A percentile compares a stretch with the other conserved stretches of the same genome.
These are phyloP conservation scores for Ptilorrhoa leucosticta DNA, from an alignment of 2,113 vertebrate species.

Conservation along the genomic window DNA sequence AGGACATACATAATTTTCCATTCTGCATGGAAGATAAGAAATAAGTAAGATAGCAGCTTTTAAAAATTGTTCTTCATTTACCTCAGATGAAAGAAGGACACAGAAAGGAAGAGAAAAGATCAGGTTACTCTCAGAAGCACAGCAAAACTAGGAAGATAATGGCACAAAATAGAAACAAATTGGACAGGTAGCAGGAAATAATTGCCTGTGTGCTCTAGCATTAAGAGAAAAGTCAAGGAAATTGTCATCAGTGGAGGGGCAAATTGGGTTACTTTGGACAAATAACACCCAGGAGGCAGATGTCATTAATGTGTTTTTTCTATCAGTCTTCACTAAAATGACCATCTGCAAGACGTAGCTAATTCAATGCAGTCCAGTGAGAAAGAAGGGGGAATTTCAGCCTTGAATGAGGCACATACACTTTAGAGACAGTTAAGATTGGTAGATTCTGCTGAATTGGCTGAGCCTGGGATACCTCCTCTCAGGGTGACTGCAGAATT, in stretches of 20 bases:
- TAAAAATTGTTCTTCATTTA: neutral
- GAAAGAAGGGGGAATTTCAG: neutral
- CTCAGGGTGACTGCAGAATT: neutral
- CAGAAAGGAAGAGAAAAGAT: neutral
- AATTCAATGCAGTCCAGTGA: neutral
- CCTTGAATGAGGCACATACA: neutral
- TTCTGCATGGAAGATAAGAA: neutral
- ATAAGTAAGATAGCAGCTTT: neutral
- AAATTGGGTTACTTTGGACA: neutral
- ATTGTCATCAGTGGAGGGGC: neutral
- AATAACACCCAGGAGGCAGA: neutral
- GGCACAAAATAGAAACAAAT: neutral
- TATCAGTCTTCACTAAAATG: neutral
- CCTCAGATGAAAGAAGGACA: neutral
- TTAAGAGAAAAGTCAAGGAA: neutral
- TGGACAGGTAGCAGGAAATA: neutral
- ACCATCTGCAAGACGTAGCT: neutral
- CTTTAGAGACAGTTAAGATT: neutral
- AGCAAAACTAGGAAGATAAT: neutral
- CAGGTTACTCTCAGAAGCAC: neutral
- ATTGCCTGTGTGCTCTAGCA: neutral
- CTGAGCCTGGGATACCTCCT: fast-evolving
- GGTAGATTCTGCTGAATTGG: neutral
- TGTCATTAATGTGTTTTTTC: neutral
- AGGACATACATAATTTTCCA: neutral